A percentile compares a stretch with the other conserved stretches of the same genome.
These are phyloP conservation scores for Felis catus DNA, from an alignment of 2,113 vertebrate genomes.

Conservation along the genomic window F.catus_Fca126_mat1.0 CM031420.1:152723501-152724000, in stretches of 20 bases:
- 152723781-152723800: neutral
- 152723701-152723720: neutral
- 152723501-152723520: too few species aligned
- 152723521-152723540: neutral
- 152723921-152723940: neutral
- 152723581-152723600: neutral
- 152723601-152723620: neutral
- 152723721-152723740: neutral
- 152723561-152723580: neutral
- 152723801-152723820: neutral
- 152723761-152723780: neutral
- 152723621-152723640: neutral
- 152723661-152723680: neutral
- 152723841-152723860: neutral
- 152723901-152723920: neutral
- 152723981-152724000: neutral
- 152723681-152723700: neutral
- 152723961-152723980: neutral
- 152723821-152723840: neutral
- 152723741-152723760: neutral
- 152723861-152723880: neutral
- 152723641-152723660: neutral
- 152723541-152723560: neutral
- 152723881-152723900: neutral
- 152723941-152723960: neutral